phyloP scores from a whole-genome alignment of 1,140 invertebrate species.

The Aplysia californica region DNA sequence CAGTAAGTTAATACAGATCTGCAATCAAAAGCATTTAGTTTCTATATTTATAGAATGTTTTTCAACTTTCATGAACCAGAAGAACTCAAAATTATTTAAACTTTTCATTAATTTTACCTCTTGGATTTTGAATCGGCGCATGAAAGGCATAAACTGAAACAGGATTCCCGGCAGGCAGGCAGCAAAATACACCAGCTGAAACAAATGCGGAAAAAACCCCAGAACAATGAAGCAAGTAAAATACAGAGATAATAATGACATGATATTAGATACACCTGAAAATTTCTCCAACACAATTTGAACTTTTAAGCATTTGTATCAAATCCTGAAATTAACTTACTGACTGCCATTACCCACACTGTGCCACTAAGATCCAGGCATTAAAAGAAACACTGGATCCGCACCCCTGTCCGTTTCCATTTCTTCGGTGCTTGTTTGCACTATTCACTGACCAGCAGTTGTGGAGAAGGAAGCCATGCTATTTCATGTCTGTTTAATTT shows the following conservation, averaged over 20 bases:
- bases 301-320: neutral
- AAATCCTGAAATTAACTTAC: neutral
- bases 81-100: neutral
- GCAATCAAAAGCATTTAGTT: neutral
- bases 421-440: too few relatives aligned
- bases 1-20: too few relatives aligned
- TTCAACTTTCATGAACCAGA: neutral
- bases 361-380: too few relatives aligned
- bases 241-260: neutral
- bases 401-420: too few relatives aligned
- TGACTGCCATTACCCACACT: too few relatives aligned
- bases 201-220: conserved; percentile 25
- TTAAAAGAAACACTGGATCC: too few relatives aligned
- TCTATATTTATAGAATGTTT: neutral
- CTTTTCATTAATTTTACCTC: conserved; percentile 27
- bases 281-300: neutral
- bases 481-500: too few relatives aligned
- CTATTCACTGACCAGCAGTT: too few relatives aligned
- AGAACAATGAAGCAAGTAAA: neutral
- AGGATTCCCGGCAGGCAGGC: conserved; percentile 56
- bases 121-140: conserved; percentile 60
- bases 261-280: neutral
- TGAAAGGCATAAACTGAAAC: conserved; percentile 61
- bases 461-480: too few relatives aligned
- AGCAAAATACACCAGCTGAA: conserved; percentile 56